phyloP scores from a whole-genome alignment of 53 echinoderm and acorn worm genomes.

The Paracentrotus lividus region DNA sequence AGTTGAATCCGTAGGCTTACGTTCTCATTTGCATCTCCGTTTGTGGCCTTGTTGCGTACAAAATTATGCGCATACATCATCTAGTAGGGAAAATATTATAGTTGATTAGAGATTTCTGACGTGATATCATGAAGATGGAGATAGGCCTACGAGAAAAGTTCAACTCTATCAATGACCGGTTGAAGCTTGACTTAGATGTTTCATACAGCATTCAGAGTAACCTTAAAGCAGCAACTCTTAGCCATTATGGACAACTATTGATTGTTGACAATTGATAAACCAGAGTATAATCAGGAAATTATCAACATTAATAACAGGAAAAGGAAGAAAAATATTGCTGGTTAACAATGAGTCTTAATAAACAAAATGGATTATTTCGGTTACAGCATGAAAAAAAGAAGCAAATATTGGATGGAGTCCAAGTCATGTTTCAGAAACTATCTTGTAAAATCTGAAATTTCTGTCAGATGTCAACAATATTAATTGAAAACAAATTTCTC shows the following conservation, averaged over 20 bases:
- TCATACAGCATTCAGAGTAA: too few species aligned
- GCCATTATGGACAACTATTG: background rate
- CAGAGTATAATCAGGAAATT: background rate
- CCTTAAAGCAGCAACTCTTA: background rate
- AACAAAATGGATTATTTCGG: too few species aligned
- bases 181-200: too few species aligned
- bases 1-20: conserved; percentile 24
- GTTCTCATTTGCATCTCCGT: conserved; percentile 75
- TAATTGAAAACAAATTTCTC: background rate
- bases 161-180: too few species aligned
- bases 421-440: background rate
- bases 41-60: conserved; percentile 70
- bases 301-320: conserved; percentile 12
- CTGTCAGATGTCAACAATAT: background rate
- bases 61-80: conserved; percentile 73
- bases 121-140: background rate
- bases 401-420: background rate
- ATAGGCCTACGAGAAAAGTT: too few species aligned
- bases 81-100: conserved; percentile 63
- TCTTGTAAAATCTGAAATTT: background rate
- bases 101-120: conserved; percentile 13
- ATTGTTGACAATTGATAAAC: background rate
- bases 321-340: background rate
- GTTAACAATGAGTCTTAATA: too few species aligned
- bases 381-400: too few species aligned